phyloP scores from a whole-genome alignment of 2,797 vertebrate genomes.

The Morelia viridis region DNA sequence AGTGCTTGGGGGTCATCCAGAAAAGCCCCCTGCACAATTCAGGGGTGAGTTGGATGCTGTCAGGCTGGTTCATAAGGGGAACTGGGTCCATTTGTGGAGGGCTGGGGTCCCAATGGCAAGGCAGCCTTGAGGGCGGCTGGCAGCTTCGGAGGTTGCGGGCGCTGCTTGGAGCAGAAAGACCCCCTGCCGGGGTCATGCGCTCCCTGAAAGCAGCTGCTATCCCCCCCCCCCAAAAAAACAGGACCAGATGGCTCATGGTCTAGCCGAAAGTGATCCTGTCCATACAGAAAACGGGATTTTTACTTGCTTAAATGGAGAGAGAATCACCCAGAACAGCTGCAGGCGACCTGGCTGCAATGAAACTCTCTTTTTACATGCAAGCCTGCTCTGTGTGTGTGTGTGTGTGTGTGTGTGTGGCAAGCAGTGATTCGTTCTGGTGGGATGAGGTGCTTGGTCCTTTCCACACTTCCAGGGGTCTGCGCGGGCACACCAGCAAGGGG shows the following conservation, averaged over 20 bases:
- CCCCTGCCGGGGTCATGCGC: neutral
- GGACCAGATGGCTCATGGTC: neutral
- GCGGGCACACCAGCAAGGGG: neutral
- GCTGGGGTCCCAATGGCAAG: neutral
- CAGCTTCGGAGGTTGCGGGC: neutral
- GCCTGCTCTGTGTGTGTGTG: neutral
- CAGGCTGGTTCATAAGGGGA: neutral
- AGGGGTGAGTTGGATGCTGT: neutral
- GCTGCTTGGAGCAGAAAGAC: neutral
- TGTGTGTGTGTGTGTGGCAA: neutral
- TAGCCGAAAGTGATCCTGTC: neutral
- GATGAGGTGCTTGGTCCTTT: neutral
- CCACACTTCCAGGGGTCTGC: neutral
- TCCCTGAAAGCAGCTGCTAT: neutral
- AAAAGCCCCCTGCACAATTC: neutral
- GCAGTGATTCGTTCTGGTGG: neutral
- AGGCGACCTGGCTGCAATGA: neutral
- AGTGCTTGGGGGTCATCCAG: no score
- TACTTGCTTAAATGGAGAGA: neutral
- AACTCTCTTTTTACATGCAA: neutral
- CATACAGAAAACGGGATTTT: neutral
- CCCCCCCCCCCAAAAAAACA: neutral
- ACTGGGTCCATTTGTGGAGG: neutral
- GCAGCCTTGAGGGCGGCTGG: neutral
- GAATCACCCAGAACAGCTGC: neutral